A percentile compares a stretch with the other conserved stretches of the same genome.
Conservation (phyloP, 2,888 invertebrate species). For the Cartodere bifasciata region DNA sequence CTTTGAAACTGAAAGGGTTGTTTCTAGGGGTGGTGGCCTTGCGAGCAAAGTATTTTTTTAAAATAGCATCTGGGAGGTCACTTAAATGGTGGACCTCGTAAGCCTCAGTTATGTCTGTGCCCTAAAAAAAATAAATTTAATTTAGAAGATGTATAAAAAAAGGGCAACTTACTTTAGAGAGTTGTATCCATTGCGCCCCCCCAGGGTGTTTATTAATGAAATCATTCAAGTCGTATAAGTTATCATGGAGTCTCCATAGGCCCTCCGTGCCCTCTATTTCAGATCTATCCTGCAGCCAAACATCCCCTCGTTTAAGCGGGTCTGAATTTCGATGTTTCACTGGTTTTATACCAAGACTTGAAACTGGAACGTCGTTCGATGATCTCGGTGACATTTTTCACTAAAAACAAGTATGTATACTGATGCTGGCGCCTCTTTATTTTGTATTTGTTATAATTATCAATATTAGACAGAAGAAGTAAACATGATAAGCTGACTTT, state of each 20-base stretch:
- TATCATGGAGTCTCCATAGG: slow-evolving; percentile 65
- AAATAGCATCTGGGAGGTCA: slow-evolving; percentile 37
- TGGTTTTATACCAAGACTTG: not conserved
- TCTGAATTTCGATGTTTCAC: not conserved
- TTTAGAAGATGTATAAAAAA: slow-evolving; percentile 1
- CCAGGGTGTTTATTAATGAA: slow-evolving; percentile 79
- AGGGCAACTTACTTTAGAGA: slow-evolving; percentile 54
- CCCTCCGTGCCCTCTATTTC: slow-evolving; percentile 60
- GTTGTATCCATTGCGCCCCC: slow-evolving; percentile 60
- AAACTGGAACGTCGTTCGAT: too few species aligned
- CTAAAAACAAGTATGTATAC: too few species aligned
- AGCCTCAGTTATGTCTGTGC: slow-evolving; percentile 69
- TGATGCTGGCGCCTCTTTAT: too few species aligned
- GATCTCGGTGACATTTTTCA: too few species aligned
- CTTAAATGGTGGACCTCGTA: slow-evolving; percentile 64
- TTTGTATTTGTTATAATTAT: too few species aligned
- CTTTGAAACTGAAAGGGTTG: slow-evolving; percentile 59
- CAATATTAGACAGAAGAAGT: too few species aligned
- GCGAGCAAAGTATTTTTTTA: slow-evolving; percentile 52
- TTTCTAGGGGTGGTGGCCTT: slow-evolving; percentile 51
- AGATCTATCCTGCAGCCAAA: slow-evolving; percentile 53
- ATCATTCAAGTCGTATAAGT: slow-evolving; percentile 70
- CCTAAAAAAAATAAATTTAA: slow-evolving; percentile 38
- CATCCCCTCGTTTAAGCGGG: too few species aligned
- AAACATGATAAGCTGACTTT: too few species aligned